Percentiles rank a stretch among this genome's conserved stretches.
phyloP scores from a whole-genome alignment of 2,113 vertebrate genomes.

The Coracopsis vasa region DNA sequence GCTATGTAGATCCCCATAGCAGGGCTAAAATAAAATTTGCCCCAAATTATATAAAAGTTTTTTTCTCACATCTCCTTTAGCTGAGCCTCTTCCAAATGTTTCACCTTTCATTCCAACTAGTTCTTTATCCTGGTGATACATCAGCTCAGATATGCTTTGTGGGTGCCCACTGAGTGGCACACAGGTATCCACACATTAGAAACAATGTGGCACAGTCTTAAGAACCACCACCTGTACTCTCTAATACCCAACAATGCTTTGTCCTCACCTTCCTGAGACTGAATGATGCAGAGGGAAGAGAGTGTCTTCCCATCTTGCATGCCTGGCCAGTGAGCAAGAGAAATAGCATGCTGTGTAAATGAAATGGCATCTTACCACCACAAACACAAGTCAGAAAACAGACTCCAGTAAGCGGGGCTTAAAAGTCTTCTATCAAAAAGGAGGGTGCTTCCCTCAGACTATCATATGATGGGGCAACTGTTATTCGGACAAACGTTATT shows the following conservation, averaged over 20 bases:
- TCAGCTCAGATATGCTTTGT: neutral
- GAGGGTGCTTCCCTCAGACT: neutral
- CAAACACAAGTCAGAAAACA: neutral
- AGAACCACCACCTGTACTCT: neutral
- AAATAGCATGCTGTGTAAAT: neutral
- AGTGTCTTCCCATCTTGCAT: neutral
- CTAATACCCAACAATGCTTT: neutral
- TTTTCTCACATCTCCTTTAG: neutral
- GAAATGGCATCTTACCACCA: slow-evolving; percentile 9
- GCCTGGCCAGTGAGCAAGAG: neutral
- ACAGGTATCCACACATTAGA: neutral
- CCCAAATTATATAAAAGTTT: neutral
- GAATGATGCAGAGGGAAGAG: fast-evolving
- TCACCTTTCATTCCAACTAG: neutral
- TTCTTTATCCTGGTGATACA: neutral
- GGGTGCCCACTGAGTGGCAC: neutral
- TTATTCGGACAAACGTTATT: neutral
- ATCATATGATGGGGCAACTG: neutral
- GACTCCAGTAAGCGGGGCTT: neutral
- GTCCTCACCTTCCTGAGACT: neutral
- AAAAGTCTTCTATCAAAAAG: neutral
- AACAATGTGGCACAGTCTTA: neutral
- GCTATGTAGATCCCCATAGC: neutral
- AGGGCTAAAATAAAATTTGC: neutral
- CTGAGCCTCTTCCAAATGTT: neutral